Evolutionary conservation across 2,113 vertebrate genomes (phyloP).

Genomic region (Colius striatus): DNA sequence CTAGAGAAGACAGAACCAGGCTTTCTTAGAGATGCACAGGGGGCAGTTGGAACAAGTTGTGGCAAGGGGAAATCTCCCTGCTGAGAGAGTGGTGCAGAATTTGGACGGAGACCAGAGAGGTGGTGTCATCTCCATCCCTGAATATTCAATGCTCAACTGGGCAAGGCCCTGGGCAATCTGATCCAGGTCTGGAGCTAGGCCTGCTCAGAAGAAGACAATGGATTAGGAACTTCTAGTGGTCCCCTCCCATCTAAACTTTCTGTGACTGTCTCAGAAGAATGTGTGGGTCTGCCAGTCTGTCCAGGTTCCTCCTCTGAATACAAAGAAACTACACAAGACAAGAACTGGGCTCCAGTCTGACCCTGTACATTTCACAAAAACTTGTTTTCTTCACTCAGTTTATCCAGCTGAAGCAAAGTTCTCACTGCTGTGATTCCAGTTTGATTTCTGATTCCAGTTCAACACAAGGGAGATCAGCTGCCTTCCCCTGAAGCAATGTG

Average conservation of each 20-base stretch:
- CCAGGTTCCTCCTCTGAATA: background rate
- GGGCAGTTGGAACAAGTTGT: background rate
- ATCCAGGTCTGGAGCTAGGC: background rate
- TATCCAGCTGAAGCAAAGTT: background rate
- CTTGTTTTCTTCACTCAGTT: background rate
- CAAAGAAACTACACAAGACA: background rate
- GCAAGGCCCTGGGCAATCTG: background rate
- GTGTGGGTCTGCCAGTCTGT: background rate
- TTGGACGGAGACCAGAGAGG: background rate
- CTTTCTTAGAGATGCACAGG: background rate
- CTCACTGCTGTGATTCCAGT: background rate
- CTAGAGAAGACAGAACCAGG: background rate
- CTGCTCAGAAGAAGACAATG: background rate
- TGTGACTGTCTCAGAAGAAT: background rate
- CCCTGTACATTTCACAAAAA: background rate
- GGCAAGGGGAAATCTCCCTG: background rate
- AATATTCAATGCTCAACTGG: background rate
- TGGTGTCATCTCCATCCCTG: no score
- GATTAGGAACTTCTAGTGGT: background rate
- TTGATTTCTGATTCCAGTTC: background rate
- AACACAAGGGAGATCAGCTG: background rate
- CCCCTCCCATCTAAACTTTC: background rate
- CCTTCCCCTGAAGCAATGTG: background rate
- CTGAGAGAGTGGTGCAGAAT: background rate
- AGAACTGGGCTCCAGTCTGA: background rate